phyloP scores from a whole-genome alignment of 2,113 vertebrate genomes.

The Cryptotis parvus region DNA sequence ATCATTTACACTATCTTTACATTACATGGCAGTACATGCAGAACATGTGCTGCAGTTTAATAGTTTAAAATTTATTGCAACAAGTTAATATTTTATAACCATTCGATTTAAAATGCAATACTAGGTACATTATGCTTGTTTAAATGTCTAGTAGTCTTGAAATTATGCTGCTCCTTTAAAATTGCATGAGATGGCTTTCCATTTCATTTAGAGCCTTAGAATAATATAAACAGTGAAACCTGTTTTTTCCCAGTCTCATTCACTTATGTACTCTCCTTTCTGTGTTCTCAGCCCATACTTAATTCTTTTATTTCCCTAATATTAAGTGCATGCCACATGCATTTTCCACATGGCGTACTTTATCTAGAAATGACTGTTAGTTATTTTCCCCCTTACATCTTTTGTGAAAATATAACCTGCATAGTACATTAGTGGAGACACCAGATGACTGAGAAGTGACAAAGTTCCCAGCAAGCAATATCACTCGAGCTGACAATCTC shows the following conservation, averaged over 20 bases:
- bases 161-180: background rate
- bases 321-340: background rate
- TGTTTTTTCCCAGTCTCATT: background rate
- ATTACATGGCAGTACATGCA: too few species aligned
- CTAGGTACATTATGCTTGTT: background rate
- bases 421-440: constrained; percentile 68
- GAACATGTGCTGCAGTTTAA: constrained; percentile 32
- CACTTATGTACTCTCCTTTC: background rate
- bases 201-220: background rate
- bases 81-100: constrained; percentile 57
- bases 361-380: background rate
- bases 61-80: constrained; percentile 32
- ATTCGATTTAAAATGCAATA: background rate
- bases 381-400: background rate
- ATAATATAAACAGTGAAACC: background rate
- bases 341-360: background rate
- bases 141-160: background rate
- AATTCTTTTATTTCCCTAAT: background rate
- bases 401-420: background rate
- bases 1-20: constrained; percentile 32
- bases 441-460: constrained; percentile 72
- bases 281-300: too few species aligned
- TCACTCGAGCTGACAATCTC: background rate
- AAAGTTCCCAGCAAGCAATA: constrained; percentile 64
- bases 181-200: background rate